Percentiles rank a stretch among this genome's conserved stretches.
Conservation (phyloP, 1,140 invertebrate species). For the Bombus difficillimus region DNA sequence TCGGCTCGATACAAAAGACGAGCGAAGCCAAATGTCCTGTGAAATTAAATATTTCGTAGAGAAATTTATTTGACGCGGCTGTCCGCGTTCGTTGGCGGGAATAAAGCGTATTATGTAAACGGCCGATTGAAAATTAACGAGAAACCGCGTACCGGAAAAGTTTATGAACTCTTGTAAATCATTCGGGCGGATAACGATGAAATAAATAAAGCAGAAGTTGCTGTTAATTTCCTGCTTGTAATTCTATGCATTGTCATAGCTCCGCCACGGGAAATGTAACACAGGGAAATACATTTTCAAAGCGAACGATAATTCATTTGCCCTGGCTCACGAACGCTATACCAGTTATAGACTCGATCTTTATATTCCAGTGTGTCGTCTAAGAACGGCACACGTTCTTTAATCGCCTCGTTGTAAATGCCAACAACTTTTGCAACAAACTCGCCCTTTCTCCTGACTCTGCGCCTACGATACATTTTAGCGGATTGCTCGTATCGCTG, state of each 20-base stretch:
- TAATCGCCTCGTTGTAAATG: too few species aligned
- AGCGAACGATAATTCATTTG: background rate
- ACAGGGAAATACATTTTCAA: background rate
- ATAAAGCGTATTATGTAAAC: conserved; percentile 19
- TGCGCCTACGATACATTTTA: too few species aligned
- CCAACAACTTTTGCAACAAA: too few species aligned
- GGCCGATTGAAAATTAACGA: conserved; percentile 36
- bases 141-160: background rate
- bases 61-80: conserved; percentile 2
- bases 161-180: background rate
- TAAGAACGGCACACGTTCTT: too few species aligned
- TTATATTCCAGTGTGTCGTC: too few species aligned
- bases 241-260: background rate
- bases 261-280: background rate
- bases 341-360: too few species aligned
- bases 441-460: too few species aligned
- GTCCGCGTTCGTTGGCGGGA: background rate
- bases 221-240: conserved; percentile 34
- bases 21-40: background rate
- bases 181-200: background rate
- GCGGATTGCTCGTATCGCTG: too few species aligned
- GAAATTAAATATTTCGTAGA: conserved; percentile 19
- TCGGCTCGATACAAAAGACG: background rate
- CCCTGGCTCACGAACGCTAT: too few species aligned
- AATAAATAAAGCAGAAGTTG: conserved; percentile 5